These are phyloP conservation scores for Epinotia demarniana DNA, from an alignment of 2,888 invertebrate genomes.

Conservation along the genomic window DNA sequence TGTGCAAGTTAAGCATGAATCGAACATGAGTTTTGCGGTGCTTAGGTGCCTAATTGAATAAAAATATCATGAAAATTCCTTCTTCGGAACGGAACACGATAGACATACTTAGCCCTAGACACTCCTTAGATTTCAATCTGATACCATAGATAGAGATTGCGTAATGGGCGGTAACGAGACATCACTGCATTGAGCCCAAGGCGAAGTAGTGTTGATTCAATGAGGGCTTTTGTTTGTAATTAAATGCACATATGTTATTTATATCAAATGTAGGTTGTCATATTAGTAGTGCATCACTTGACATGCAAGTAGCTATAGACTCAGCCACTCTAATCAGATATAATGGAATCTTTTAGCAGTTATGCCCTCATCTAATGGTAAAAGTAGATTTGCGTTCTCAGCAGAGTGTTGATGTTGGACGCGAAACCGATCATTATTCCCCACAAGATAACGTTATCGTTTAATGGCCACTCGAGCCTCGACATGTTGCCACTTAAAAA, in stretches of 20 bases:
- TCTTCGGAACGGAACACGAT: background rate
- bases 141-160: constrained; percentile 25
- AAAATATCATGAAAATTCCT: background rate
- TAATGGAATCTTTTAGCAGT: background rate
- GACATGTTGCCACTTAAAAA: constrained; percentile 62
- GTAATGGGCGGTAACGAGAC: constrained; percentile 32
- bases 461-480: constrained; percentile 71
- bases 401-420: constrained; percentile 57
- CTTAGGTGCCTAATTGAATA: background rate
- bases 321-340: constrained; percentile 5
- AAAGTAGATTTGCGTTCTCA: constrained; percentile 49
- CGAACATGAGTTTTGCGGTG: background rate
- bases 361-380: background rate
- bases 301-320: background rate
- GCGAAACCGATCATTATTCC: constrained; percentile 74
- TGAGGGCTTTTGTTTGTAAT: constrained; percentile 33
- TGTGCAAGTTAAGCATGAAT: constrained; percentile 1
- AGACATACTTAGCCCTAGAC: background rate
- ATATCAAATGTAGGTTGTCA: constrained; percentile 25
- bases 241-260: constrained; percentile 27
- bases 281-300: constrained; percentile 9
- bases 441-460: constrained; percentile 72
- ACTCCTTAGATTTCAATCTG: constrained; percentile 11
- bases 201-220: constrained; percentile 22
- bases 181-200: constrained; percentile 33